Conservation (phyloP, 2,888 invertebrate species). For the Andrena dorsata region DNA sequence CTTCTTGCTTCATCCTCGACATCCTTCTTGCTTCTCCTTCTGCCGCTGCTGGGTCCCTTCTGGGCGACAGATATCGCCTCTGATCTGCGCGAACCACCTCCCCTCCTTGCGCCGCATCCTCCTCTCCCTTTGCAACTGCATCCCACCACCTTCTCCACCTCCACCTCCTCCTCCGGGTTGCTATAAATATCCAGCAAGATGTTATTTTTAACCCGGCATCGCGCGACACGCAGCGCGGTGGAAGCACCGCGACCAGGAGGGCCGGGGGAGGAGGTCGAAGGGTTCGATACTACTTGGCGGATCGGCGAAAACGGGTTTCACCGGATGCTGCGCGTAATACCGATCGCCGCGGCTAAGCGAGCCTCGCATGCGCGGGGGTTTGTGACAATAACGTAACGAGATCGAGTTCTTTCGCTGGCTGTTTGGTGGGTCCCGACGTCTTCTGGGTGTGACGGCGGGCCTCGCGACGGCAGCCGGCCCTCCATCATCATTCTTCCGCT, state of each 20-base stretch:
- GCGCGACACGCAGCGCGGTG: conserved; percentile 67
- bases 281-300: conserved; percentile 60
- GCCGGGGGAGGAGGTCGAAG: conserved; percentile 54
- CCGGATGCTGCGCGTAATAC: conserved; percentile 70
- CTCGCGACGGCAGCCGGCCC: too few relatives aligned
- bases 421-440: not conserved
- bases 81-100: conserved; percentile 49
- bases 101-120: not conserved
- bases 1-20: conserved; percentile 31
- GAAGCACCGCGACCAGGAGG: conserved; percentile 15
- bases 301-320: conserved; percentile 75
- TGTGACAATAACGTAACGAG: conserved; percentile 29
- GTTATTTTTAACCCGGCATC: conserved; percentile 82
- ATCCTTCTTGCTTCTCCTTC: conserved; percentile 26
- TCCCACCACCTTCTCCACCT: not conserved
- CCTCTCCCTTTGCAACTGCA: not conserved
- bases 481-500: too few relatives aligned
- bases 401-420: not conserved
- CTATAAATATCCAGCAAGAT: conserved; percentile 81
- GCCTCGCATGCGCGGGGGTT: not conserved
- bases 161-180: conserved; percentile 40
- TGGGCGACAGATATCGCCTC: conserved; percentile 62
- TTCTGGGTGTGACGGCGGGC: too few relatives aligned
- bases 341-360: conserved; percentile 38
- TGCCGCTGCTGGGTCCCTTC: conserved; percentile 16